A percentile compares a stretch with the other conserved stretches of the same genome.
These are phyloP conservation scores for Apocrypta bakeri DNA, from an alignment of 1,140 invertebrate species.

Conservation along the genomic window DNA sequence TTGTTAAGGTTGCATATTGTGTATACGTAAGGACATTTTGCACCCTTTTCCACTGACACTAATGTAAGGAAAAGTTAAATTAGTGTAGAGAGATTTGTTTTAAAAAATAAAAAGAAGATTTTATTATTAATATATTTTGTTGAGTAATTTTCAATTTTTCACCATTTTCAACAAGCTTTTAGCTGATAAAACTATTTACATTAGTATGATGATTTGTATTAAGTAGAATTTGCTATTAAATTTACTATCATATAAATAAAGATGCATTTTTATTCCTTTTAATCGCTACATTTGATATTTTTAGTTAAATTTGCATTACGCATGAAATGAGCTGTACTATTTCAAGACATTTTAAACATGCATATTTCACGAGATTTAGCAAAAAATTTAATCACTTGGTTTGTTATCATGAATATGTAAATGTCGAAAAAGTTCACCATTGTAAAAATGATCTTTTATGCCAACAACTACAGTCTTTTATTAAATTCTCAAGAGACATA, in stretches of 20 bases:
- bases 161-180: background rate
- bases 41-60: background rate
- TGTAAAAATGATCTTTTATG: too few relatives aligned
- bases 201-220: background rate
- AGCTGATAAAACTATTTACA: background rate
- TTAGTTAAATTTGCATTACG: too few relatives aligned
- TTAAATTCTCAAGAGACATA: too few relatives aligned
- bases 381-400: too few relatives aligned
- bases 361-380: too few relatives aligned
- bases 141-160: constrained; percentile 10
- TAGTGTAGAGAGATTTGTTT: background rate
- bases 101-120: background rate
- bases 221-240: background rate
- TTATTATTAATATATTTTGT: background rate
- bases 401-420: too few relatives aligned
- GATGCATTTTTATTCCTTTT: constrained; percentile 1
- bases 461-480: too few relatives aligned
- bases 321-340: too few relatives aligned
- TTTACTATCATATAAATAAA: background rate
- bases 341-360: too few relatives aligned
- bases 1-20: background rate
- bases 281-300: background rate
- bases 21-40: background rate
- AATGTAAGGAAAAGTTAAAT: background rate
- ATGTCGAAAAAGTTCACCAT: too few relatives aligned